Conservation (phyloP, 1,140 invertebrate genomes). For the Drosophila asahinai region DNA sequence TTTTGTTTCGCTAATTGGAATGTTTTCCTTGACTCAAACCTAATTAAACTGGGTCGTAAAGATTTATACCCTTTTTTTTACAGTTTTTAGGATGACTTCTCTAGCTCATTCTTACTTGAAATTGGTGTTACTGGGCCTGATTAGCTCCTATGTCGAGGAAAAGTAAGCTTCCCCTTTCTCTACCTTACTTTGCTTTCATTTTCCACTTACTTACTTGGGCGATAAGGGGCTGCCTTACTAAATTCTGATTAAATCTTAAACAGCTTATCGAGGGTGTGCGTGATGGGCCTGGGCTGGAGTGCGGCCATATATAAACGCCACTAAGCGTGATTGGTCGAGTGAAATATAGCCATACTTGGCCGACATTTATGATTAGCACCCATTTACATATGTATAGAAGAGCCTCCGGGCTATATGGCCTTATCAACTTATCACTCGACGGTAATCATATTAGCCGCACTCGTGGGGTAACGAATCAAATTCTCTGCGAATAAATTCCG, state of each 20-base stretch:
- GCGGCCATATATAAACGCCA: slow-evolving; percentile 49
- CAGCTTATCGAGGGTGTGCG: slow-evolving; percentile 37
- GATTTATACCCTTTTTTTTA: too few species aligned
- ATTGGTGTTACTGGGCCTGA: background rate
- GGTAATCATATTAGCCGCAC: slow-evolving; percentile 39
- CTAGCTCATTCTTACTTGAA: background rate
- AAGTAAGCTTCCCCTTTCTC: slow-evolving; percentile 4
- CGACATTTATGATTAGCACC: slow-evolving; percentile 65
- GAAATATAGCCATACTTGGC: slow-evolving; percentile 55
- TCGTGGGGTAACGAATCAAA: slow-evolving; percentile 58
- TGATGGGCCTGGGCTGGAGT: slow-evolving; percentile 30
- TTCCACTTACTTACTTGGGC: slow-evolving; percentile 5
- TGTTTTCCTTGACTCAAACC: background rate
- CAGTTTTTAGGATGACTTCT: background rate
- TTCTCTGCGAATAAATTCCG: slow-evolving; percentile 42
- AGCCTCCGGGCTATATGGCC: slow-evolving; percentile 11
- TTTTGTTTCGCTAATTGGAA: slow-evolving; percentile 1
- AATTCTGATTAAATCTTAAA: slow-evolving; percentile 43
- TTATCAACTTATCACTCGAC: slow-evolving; percentile 59
- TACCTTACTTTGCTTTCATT: slow-evolving; percentile 4
- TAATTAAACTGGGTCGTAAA: background rate
- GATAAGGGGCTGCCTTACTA: slow-evolving; percentile 27
- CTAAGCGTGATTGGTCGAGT: slow-evolving; percentile 51
- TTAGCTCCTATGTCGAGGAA: background rate
- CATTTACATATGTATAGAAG: slow-evolving; percentile 40